These are phyloP conservation scores for Eretmocerus hayati DNA, from an alignment of 2,888 invertebrate genomes.

Conservation along the genomic window DNA sequence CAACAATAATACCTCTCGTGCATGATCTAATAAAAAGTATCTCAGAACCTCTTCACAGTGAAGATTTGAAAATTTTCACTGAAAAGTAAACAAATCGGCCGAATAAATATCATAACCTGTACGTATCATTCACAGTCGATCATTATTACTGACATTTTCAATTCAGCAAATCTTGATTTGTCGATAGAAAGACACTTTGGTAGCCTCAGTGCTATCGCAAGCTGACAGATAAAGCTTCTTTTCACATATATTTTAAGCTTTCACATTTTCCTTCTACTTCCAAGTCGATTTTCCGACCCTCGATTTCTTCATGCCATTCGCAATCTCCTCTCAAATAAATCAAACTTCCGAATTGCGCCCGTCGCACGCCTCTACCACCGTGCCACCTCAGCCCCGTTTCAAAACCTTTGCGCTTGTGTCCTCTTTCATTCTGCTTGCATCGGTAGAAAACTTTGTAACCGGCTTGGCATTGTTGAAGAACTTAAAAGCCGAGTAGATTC, in stretches of 20 bases:
- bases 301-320: slow-evolving; percentile 31
- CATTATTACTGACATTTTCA: not conserved
- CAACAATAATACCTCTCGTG: too few relatives aligned
- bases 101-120: too few relatives aligned
- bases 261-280: slow-evolving; percentile 1
- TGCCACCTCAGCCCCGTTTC: slow-evolving; percentile 15
- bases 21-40: too few relatives aligned
- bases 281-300: slow-evolving; percentile 11
- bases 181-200: too few relatives aligned
- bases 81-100: too few relatives aligned
- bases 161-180: too few relatives aligned
- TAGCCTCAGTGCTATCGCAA: slow-evolving; percentile 14
- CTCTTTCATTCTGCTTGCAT: slow-evolving; percentile 17
- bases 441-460: slow-evolving; percentile 41
- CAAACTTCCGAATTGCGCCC: slow-evolving; percentile 44
- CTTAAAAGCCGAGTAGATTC: slow-evolving; percentile 46
- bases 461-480: slow-evolving; percentile 40
- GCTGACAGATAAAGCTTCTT: slow-evolving; percentile 17
- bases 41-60: too few relatives aligned
- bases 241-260: slow-evolving; percentile 15
- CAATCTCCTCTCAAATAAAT: slow-evolving; percentile 46
- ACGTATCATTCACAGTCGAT: too few relatives aligned
- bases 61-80: too few relatives aligned
- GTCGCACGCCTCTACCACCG: not conserved
- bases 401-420: slow-evolving; percentile 5